Evolutionary conservation across 1,140 invertebrate species (phyloP).

Genomic region (Belonocnema kinseyi): DNA sequence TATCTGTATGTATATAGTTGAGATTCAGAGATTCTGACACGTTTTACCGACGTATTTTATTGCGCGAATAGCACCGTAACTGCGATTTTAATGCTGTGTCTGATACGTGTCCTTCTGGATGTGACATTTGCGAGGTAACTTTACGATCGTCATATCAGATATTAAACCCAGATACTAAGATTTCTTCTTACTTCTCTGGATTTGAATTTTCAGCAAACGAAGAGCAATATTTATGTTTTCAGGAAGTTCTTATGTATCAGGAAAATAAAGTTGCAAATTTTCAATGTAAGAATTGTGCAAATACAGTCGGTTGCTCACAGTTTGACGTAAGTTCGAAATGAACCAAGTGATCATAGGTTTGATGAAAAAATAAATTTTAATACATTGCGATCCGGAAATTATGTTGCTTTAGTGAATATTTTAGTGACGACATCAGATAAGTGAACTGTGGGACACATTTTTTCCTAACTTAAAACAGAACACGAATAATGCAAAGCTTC

Average conservation of each 20-base stretch:
- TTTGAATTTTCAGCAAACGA: background rate
- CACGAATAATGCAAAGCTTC: background rate
- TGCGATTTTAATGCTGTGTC: background rate
- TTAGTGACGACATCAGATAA: too few relatives aligned
- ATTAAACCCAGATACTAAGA: background rate
- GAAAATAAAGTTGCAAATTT: too few relatives aligned
- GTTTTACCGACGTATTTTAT: background rate
- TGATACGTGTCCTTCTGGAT: background rate
- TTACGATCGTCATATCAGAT: background rate
- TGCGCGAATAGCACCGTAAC: background rate
- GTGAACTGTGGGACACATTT: too few relatives aligned
- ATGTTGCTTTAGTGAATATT: too few relatives aligned
- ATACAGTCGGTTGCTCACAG: too few relatives aligned
- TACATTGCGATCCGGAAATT: too few relatives aligned
- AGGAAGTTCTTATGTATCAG: too few relatives aligned
- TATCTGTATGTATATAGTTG: background rate
- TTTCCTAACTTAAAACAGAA: background rate
- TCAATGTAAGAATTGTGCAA: too few relatives aligned
- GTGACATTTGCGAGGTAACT: background rate
- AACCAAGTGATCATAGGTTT: too few relatives aligned
- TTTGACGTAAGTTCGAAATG: too few relatives aligned
- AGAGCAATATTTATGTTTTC: too few relatives aligned
- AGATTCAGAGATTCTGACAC: background rate
- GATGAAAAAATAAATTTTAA: too few relatives aligned
- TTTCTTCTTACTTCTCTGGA: background rate